Percentiles rank a stretch among this genome's conserved stretches.
These are phyloP conservation scores for Microplitis demolitor DNA, from an alignment of 1,140 invertebrate species.

Conservation along the genomic window DNA sequence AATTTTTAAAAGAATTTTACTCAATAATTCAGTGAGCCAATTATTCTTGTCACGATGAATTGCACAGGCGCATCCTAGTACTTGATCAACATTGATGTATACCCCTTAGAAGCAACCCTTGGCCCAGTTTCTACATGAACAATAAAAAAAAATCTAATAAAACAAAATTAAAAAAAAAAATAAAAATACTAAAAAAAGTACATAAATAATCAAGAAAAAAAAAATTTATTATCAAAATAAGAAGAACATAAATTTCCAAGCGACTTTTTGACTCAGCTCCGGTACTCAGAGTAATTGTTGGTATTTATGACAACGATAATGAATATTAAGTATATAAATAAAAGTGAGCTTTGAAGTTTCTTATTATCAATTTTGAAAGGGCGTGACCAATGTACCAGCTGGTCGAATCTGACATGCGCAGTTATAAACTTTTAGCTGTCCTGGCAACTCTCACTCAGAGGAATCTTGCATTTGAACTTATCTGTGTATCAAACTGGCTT, in stretches of 20 bases:
- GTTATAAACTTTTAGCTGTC: slow-evolving; percentile 36
- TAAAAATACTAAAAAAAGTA: background rate
- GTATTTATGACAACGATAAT: background rate
- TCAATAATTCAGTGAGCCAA: slow-evolving; percentile 21
- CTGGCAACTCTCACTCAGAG: slow-evolving; percentile 34
- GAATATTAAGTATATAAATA: background rate
- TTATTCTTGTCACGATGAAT: slow-evolving; percentile 26
- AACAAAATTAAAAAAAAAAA: background rate
- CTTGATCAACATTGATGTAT: slow-evolving; percentile 27
- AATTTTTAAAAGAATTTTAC: background rate
- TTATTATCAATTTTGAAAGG: slow-evolving; percentile 40
- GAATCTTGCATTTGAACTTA: slow-evolving; percentile 30
- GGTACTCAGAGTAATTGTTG: no score
- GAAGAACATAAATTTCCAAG: no score
- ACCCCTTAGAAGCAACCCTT: slow-evolving; percentile 3
- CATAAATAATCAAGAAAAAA: background rate
- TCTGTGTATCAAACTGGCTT: slow-evolving; percentile 22
- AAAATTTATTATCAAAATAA: background rate
- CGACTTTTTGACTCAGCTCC: no score
- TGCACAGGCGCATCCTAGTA: slow-evolving; percentile 21
- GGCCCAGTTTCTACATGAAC: slow-evolving; percentile 8
- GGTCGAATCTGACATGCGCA: slow-evolving; percentile 43
- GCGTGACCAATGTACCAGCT: slow-evolving; percentile 38
- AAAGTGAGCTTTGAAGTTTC: background rate
- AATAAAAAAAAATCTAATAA: background rate